Base-by-base conservation (phyloP, 1,140 invertebrate genomes). In the Laupala kohalensis region DNA sequence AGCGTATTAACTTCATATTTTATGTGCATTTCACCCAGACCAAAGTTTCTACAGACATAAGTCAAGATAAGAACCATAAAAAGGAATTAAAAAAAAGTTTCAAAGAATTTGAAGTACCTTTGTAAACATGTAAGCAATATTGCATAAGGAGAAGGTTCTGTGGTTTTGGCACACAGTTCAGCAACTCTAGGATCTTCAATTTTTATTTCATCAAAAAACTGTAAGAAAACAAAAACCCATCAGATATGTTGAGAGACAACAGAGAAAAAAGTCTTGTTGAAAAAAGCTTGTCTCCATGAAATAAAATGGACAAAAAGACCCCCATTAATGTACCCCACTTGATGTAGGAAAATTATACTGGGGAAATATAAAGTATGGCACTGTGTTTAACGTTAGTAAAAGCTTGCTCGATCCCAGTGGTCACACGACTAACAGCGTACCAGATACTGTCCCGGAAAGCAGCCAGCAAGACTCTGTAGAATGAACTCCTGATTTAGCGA, bases 151-250 rank as follows among this genome's bases (percentile, higher is more conserved):
- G 93, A 92, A 0, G 95, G 95, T 81, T 97, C 95, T 62, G 95
- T 96, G 2, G 95, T 93, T 82, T 95, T 96, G 26, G 90, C 90
- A 81, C 95, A 97, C 78, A 98, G 91, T 81, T 97, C 95, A 67
- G 92, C 88, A 25, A 98, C 92, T 73, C 96, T 84, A 5, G 94
- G 94, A 87, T 98, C 95, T 77, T 94, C 93, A 30, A 98, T 93
- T 72, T 89, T 87, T 73, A 98, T 93, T 78, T 94, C 90, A 83
- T 98, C 94, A 80, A 98, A 98, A 77, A 95, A 96, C 85, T 93
- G 83, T 63, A 82, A 77, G 74, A 68, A 26, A 73, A 74, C 25
- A 71, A 23, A 26, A 64, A 25, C 27, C 23, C 24, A 23, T 66
- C 6, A 23, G 24, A 66, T 23, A 25, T 66, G n/a, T n/a, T n/a